phyloP scores from a whole-genome alignment of 2,113 vertebrate genomes.

The Sinocyclocheilus grahami region DNA sequence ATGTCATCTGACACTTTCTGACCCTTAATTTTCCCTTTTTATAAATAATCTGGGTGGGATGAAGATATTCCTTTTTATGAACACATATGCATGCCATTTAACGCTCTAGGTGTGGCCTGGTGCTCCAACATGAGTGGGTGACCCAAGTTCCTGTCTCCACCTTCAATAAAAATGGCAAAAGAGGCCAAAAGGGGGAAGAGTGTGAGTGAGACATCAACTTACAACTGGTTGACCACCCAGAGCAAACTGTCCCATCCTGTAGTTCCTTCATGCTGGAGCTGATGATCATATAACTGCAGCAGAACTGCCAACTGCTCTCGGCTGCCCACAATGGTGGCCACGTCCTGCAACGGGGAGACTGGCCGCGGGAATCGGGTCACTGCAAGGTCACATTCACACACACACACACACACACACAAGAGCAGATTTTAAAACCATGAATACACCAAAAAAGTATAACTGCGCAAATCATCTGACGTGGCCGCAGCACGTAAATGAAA shows the following conservation, averaged over 20 bases:
- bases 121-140: neutral
- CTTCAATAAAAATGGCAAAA: neutral
- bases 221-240: constrained; percentile 99
- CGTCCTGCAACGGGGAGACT: constrained; percentile 91
- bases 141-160: constrained; percentile 3
- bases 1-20: neutral
- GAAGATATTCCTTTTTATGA: neutral
- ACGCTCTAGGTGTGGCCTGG: neutral
- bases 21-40: neutral
- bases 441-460: constrained; percentile 36
- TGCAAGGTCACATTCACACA: constrained; percentile 60
- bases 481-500: constrained; percentile 40
- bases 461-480: constrained; percentile 25
- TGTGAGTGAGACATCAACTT: constrained; percentile 68
- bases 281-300: constrained; percentile 90
- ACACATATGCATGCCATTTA: constrained; percentile 1
- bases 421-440: constrained; percentile 6
- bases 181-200: neutral
- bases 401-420: constrained; percentile 28
- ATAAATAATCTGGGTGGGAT: neutral
- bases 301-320: constrained; percentile 87
- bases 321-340: constrained; percentile 92
- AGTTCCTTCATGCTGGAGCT: constrained; percentile 94
- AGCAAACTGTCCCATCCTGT: constrained; percentile 95
- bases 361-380: constrained; percentile 96